Evolutionary conservation across 2,797 vertebrate species (phyloP), one percentile per base, ranked within the genome.

Genomic region (Scleropages formosus): DNA sequence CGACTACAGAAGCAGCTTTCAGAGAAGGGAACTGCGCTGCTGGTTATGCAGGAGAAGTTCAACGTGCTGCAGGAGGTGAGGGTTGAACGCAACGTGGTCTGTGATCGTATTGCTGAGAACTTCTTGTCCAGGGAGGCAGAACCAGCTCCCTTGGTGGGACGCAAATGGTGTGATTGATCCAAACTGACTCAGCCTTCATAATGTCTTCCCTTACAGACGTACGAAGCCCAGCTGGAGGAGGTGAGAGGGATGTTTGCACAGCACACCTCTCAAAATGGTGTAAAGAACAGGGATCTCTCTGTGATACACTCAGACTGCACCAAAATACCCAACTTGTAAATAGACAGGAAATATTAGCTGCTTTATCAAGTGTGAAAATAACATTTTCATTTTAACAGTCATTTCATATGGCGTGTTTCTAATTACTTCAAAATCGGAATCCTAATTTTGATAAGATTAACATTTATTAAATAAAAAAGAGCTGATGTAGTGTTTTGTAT

Each of bases 1-100:
- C 91, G 81, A 73, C 83, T 96, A 16, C 93, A 96, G 84, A 96
- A 93, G 82, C 91, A 95, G 77, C 89, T 96, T 59, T 90, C 86
- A 18, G 93, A 94, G 51, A 95, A 90, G 81, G 92, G 85, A 70
- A 78, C 89, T 0, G 87, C 88, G 4, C 82, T 96, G 76, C 87
- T 89, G 67, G 84, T 90, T 13, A 86, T 88, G 12, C 90, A 93
- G 83, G 91, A 94, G 82, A 95, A 92, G 77, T 88, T 94, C 67
- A 77, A 80, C 7, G 79, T 87, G 56, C 86, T 97, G 72, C 93
- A 94, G 78, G 88, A 94, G 88, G 95, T 95, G 64, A 64, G 66
- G n/a, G 13, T n/a, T 16, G 46, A 26, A 44, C 53, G 31, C 16
- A 6, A 46, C 16, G 47, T 70, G 66, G 46, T 47, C 13, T 49